Conservation (phyloP, 1,140 invertebrate genomes). For the Liolophura sinensis region DNA sequence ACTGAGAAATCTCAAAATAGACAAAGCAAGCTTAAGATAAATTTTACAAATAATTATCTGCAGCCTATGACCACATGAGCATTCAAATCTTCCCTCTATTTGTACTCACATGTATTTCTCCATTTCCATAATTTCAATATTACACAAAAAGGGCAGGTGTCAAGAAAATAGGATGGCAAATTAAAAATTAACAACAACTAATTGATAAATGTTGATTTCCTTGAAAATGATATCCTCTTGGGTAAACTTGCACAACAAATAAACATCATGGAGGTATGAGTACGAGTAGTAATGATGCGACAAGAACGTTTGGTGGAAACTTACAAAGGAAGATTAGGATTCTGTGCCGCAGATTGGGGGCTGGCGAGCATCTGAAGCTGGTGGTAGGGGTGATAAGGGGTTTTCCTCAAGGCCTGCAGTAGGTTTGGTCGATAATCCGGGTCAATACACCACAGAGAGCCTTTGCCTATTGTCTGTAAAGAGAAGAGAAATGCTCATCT, state of each 20-base stretch:
- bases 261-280: too few species aligned
- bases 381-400: constrained; percentile 77
- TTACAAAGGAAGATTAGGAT: constrained; percentile 27
- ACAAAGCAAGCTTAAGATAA: too few species aligned
- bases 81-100: too few species aligned
- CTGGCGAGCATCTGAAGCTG: constrained; percentile 59
- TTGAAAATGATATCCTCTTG: background rate
- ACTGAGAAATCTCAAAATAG: too few species aligned
- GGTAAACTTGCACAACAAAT: background rate
- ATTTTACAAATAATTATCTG: too few species aligned
- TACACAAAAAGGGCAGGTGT: background rate
- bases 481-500: constrained; percentile 32
- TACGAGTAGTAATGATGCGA: too few species aligned
- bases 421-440: constrained; percentile 83
- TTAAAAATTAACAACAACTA: background rate
- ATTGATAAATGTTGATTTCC: background rate
- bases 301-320: too few species aligned
- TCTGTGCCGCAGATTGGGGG: constrained; percentile 35
- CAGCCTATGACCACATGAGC: too few species aligned
- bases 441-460: constrained; percentile 93
- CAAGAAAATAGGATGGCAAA: background rate
- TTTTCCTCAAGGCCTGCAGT: constrained; percentile 80
- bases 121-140: background rate
- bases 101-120: too few species aligned
- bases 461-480: constrained; percentile 85